Conservation (phyloP, 2,797 vertebrate genomes). For the Pantherophis alleghaniensis region DNA sequence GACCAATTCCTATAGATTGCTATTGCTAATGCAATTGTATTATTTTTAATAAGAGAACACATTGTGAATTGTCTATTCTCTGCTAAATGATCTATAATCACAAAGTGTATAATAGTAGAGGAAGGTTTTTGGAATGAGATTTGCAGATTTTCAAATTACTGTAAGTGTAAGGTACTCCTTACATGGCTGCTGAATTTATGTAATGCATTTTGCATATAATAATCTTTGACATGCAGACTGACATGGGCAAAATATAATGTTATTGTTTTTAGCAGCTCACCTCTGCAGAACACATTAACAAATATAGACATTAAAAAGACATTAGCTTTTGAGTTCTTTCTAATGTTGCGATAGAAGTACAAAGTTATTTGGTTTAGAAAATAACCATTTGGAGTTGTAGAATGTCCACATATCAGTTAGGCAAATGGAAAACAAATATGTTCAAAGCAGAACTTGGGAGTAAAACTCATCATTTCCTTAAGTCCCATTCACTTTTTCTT, state of each 20-base stretch:
- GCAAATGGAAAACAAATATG: background rate
- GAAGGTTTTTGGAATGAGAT: background rate
- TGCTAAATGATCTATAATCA: background rate
- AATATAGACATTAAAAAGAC: background rate
- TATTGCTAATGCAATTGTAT: background rate
- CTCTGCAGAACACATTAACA: background rate
- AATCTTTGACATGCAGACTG: background rate
- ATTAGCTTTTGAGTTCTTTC: background rate
- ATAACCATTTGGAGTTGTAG: background rate
- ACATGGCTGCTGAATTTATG: no score
- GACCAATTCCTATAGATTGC: background rate
- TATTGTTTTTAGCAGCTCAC: background rate
- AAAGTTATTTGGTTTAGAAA: background rate
- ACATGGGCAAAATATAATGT: background rate
- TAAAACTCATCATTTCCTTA: background rate
- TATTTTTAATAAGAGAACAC: background rate
- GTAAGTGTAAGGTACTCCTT: background rate
- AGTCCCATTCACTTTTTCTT: background rate
- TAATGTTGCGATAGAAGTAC: background rate
- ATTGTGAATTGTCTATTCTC: background rate
- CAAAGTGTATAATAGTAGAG: background rate
- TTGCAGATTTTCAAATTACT: background rate
- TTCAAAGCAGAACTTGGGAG: background rate
- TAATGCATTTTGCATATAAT: background rate
- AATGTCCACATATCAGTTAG: background rate